Evolutionary conservation across 2,888 invertebrate species (phyloP), one percentile per base, ranked within the genome.

Genomic region (Actias luna): DNA sequence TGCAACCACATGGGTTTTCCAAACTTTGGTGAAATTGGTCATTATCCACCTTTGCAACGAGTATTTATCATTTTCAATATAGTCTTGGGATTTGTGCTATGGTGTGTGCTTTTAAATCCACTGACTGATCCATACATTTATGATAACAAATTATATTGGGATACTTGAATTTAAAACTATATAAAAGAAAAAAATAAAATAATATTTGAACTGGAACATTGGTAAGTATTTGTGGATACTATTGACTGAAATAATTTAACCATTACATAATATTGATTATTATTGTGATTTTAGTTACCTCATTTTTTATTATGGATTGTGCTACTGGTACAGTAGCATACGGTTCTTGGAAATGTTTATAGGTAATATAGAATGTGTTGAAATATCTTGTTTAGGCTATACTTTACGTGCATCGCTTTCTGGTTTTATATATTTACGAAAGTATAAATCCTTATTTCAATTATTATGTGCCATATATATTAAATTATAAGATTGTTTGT

Each of bases 1-100:
- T 99, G 99, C 88, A 99, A 99, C 87, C 97, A 98, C 86, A 98
- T 99, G 98, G 99, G 99, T 8, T 96, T 99, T 79, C 99, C 99
- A 0, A 97, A 98, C 83, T 93, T 99, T 69, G 93, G 93, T 3
- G 98, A 90, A 68, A 82, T 93, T 5, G 65, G 69, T 0, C 83
- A 86, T 35, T 92, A 85, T 66, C 87, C 87, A 4, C 78, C 83
- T 0, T 36, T 81, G 5, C 94, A 95, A 72, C 94, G 96, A 70
- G 83, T 93, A 16, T 82, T 95, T 29, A 93, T 97, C 2, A 90
- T 95, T 31, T 84, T 88, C 55, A 92, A 96, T 63, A 98, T 97
- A 83, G 82, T 98, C 4, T 72, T 95, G 7, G 99, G 99, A 10
- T 93, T 98, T 4, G 79, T 94, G 10, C 80, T 94, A 0, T 99